Base-by-base conservation (phyloP, 2,113 vertebrate species). In the Onychorhynchus coronatus region DNA sequence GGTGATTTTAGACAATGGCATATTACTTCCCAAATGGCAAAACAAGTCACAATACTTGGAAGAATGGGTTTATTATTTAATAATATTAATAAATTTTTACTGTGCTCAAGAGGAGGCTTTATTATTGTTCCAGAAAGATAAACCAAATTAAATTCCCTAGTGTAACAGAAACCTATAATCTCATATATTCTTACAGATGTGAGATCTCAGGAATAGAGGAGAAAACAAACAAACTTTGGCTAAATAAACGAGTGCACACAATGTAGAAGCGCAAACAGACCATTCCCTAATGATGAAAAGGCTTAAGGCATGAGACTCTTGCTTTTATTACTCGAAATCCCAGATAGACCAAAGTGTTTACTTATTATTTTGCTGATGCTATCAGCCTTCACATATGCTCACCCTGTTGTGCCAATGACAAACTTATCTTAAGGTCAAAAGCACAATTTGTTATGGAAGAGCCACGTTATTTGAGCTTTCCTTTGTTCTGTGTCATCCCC, bases 201-300 rank as follows among this genome's bases (percentile, higher is more conserved):
- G 19, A 83, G 3, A 30, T 84, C 73, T 87, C 22, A 56, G 44
- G 72, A 87, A 71, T 0, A 66, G 35, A 66, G 53, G 23, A 52
- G 61, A 88, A 96, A 85, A 72, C 52, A 96, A 96, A 71, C 8
- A 95, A 91, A 66, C 28, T 90, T 68, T 62, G 39, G 33, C 31
- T 86, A 83, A 88, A 80, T 50, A 91, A 94, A 91, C 0, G 1
- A 56, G 12, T 5, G 0, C 24, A 76, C 70, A 42, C 12, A 80
- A 67, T 35, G 21, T 70, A 39, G 25, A 42, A 88, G 28, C 4
- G 1, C 62, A 95, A 94, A 90, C 31, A 88, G 37, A 44, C 13
- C 6, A 14, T 72, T 90, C 66, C 46, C 39, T 52, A 70, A 88
- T 44, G 46, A 77, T 66, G 8, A 62, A 82, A 88, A 88, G 5